phyloP scores from a whole-genome alignment of 2,113 vertebrate genomes.

The Ornithorhynchus anatinus region DNA sequence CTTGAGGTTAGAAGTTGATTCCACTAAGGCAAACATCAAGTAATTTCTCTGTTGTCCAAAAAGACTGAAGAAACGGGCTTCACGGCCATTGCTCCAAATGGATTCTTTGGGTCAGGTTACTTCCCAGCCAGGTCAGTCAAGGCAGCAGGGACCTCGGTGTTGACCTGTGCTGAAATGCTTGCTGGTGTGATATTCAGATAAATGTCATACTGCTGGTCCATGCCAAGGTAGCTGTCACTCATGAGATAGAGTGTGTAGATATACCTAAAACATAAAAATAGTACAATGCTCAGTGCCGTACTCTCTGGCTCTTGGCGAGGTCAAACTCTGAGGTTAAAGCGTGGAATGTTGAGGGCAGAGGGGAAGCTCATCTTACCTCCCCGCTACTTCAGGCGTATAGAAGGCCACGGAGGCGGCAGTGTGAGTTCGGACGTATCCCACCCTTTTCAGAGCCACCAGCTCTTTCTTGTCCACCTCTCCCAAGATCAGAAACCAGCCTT shows the following conservation, averaged over 20 bases:
- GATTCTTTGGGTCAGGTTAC: constrained; percentile 44
- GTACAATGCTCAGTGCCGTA: background rate
- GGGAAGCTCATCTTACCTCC: constrained; percentile 79
- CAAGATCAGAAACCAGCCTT: constrained; percentile 93
- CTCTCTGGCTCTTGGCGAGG: background rate
- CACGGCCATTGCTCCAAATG: constrained; percentile 24
- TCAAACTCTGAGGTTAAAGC: background rate
- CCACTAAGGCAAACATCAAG: constrained; percentile 60
- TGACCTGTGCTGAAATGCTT: constrained; percentile 72
- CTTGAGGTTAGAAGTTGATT: constrained; percentile 71
- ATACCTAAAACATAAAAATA: constrained; percentile 71
- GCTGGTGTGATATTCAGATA: constrained; percentile 80
- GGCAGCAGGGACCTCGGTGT: constrained; percentile 69
- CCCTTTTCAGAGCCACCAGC: constrained; percentile 90
- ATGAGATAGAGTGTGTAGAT: constrained; percentile 97
- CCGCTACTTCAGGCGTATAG: constrained; percentile 88
- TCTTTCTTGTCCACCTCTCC: constrained; percentile 93
- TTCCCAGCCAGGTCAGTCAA: constrained; percentile 45
- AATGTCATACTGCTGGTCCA: constrained; percentile 98
- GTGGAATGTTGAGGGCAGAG: background rate
- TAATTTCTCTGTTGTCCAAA: constrained; percentile 44
- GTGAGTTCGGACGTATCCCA: constrained; percentile 83
- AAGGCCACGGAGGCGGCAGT: constrained; percentile 83
- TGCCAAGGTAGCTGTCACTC: constrained; percentile 96
- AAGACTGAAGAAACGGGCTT: constrained; percentile 38